Evolutionary conservation across 2,888 invertebrate genomes (phyloP), one percentile per base, ranked within the genome.

Genomic region (Steromphala cineraria): DNA sequence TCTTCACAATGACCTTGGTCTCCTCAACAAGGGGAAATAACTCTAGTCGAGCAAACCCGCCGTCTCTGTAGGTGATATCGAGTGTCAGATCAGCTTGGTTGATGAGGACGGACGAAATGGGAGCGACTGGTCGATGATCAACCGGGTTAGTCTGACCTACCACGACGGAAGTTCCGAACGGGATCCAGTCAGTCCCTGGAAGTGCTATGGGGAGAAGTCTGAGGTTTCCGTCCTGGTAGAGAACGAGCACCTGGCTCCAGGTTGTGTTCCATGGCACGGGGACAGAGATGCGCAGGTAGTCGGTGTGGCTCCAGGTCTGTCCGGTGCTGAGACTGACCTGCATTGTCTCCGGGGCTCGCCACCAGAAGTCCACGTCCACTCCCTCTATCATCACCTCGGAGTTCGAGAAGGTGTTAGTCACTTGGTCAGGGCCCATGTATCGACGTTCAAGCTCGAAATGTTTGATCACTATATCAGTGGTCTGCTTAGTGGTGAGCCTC

Each of bases 111-210:
- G 85, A 82, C n/a, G 76, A 81, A 15, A 89, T 87, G 5, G 85
- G 84, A 28, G 87, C 87, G 52, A 84, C 85, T 13, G 89, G 89
- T 75, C 89, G 79, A 15, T 86, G 84, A 31, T 83, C 86, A 55
- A 85, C 84, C 4, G 85, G 83, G n/a, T 88, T 83, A 8, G 88
- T 84, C 79, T 88, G 88, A 8, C 89, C 89, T 76, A 89, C 82
- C 17, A 89, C 88, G 7, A 89, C 87, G 4, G 89, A 89, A 0
- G 89, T 87, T 40, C 89, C 89, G 56, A 89, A 89, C 8, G 89
- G 89, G 19, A 87, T 88, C 89, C 89, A 89, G 53, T 89, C 88
- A 10, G 87, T 67, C 19, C 87, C 86, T 67, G 87, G 85, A 0
- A 88, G 88, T 10, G 89, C 84, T n/a, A 86, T 83, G n/a, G 88